Evolutionary conservation across 2,888 invertebrate species (phyloP).

Genomic region (Malthinus flaveolus): DNA sequence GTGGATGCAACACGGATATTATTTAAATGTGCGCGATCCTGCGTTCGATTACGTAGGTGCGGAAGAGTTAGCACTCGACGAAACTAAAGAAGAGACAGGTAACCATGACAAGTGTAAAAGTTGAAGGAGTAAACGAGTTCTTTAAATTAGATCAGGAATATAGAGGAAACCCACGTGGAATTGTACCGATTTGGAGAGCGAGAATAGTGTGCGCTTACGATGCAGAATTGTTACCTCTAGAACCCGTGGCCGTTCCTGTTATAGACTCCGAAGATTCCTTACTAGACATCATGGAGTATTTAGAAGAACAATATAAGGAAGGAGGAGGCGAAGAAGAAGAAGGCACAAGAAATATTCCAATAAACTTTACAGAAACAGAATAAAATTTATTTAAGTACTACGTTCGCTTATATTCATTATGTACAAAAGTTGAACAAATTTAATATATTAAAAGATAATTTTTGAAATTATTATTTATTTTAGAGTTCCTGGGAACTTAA

Average conservation of each 20-base stretch:
- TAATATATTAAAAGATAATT: no score
- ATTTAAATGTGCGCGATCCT: conserved; percentile 64
- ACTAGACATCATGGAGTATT: conserved; percentile 54
- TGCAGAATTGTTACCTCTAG: conserved; percentile 70
- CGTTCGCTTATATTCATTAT: no score
- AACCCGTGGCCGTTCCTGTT: conserved; percentile 67
- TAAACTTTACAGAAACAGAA: no score
- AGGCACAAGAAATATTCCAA: conserved; percentile 38
- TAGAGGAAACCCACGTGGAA: conserved; percentile 45
- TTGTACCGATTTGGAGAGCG: conserved; percentile 68
- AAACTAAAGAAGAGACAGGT: conserved; percentile 52
- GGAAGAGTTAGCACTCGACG: conserved; percentile 53
- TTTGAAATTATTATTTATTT: conserved; percentile 23
- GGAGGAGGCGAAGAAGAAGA: conserved; percentile 49
- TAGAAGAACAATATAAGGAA: conserved; percentile 56
- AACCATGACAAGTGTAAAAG: neutral
- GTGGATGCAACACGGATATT: conserved; percentile 76
- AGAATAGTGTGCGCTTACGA: conserved; percentile 69
- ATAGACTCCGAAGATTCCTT: conserved; percentile 66
- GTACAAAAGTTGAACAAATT: no score
- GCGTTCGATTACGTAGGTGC: conserved; percentile 57
- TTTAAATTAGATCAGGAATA: conserved; percentile 36
- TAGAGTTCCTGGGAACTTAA: conserved; percentile 51
- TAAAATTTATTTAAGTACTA: no score
- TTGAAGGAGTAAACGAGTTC: neutral